Conservation (phyloP, 2,888 invertebrate species). For the Heteromurus nitidus region DNA sequence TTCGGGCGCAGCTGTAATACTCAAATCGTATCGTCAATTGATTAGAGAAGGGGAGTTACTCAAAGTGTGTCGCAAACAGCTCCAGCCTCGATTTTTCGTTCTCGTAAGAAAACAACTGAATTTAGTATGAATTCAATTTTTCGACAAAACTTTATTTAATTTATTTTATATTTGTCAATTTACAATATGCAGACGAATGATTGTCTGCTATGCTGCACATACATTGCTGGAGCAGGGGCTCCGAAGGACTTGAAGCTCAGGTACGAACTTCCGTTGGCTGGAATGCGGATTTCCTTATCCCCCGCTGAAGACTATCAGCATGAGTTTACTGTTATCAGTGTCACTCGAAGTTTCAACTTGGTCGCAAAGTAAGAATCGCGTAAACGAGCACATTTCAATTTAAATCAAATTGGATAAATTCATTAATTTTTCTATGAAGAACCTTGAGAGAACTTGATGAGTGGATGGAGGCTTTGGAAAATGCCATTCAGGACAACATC, state of each 20-base stretch:
- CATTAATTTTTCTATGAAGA: constrained; percentile 73
- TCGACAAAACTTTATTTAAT: constrained; percentile 39
- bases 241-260: constrained; percentile 75
- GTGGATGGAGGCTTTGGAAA: constrained; percentile 77
- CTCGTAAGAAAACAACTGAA: constrained; percentile 77
- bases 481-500: constrained; percentile 77
- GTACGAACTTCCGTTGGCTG: constrained; percentile 78
- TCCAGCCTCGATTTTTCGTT: constrained; percentile 81
- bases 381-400: too few species aligned
- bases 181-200: constrained; percentile 77
- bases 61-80: constrained; percentile 81
- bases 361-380: constrained; percentile 76
- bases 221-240: constrained; percentile 75
- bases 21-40: constrained; percentile 79
- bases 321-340: constrained; percentile 79
- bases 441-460: constrained; percentile 77
- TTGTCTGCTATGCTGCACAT: constrained; percentile 76
- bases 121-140: background rate
- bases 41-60: constrained; percentile 81
- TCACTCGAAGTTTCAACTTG: constrained; percentile 78
- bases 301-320: constrained; percentile 77
- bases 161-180: too few species aligned
- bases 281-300: constrained; percentile 77
- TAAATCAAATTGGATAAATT: background rate
- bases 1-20: constrained; percentile 77